A percentile compares a stretch with the other conserved stretches of the same genome.
phyloP scores from a whole-genome alignment of 2,797 vertebrate genomes.

The Zenarchopterus dispar region DNA sequence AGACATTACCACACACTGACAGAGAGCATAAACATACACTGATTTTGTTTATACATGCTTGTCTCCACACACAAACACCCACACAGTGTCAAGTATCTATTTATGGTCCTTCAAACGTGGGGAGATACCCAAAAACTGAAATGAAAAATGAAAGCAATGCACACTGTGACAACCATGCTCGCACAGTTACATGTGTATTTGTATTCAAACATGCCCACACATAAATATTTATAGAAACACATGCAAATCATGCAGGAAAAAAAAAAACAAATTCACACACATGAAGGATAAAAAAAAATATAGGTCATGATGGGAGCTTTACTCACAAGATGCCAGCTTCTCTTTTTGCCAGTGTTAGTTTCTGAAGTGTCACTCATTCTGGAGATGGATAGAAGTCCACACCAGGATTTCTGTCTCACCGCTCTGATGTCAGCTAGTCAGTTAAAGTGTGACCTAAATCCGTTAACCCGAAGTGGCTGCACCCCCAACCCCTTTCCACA shows the following conservation, averaged over 20 bases:
- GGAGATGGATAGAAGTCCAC: constrained; percentile 56
- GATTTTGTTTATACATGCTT: constrained; percentile 63
- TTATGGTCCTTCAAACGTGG: constrained; percentile 41
- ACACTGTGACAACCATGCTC: constrained; percentile 23
- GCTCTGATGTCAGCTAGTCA: constrained; percentile 77
- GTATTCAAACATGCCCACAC: constrained; percentile 21
- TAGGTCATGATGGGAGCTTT: constrained; percentile 76
- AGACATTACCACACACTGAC: constrained; percentile 59
- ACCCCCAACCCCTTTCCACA: constrained; percentile 46
- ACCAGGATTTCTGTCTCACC: constrained; percentile 78
- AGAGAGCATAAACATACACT: constrained; percentile 71
- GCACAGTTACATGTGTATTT: constrained; percentile 41
- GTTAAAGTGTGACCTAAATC: constrained; percentile 87
- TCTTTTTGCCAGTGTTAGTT: constrained; percentile 31
- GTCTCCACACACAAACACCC: constrained; percentile 49
- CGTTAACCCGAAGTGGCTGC: constrained; percentile 85
- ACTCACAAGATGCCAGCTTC: constrained; percentile 47
- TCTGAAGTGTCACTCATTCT: constrained; percentile 56
- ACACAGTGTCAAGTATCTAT: constrained; percentile 31
- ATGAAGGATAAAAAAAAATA: constrained; percentile 54
- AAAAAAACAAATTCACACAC: constrained; percentile 33
- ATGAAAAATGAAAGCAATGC: constrained; percentile 40
- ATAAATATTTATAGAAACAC: constrained; percentile 19
- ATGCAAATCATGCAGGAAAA: constrained; percentile 10
- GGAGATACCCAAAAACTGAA: constrained; percentile 11